A percentile compares a stretch with the other conserved stretches of the same genome.
Conservation (phyloP, 1,140 invertebrate genomes). For the Leptinotarsa defecta region DNA sequence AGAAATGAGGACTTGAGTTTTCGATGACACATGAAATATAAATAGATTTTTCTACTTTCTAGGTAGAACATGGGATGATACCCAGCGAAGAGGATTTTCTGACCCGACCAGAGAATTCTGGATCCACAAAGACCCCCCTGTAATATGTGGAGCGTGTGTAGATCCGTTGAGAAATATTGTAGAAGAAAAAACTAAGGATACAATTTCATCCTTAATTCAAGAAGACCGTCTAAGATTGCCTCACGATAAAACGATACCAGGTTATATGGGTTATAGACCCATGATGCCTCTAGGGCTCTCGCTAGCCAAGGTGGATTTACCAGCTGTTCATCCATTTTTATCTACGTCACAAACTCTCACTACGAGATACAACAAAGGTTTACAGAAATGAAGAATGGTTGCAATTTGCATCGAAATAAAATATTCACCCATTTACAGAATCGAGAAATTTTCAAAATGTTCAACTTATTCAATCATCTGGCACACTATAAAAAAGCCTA, state of each 20-base stretch:
- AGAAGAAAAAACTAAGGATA: constrained; percentile 42
- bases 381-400: constrained; percentile 8
- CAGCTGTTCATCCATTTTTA: constrained; percentile 44
- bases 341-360: constrained; percentile 42
- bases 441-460: too few species aligned
- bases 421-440: too few species aligned
- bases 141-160: constrained; percentile 44
- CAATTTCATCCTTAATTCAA: constrained; percentile 48
- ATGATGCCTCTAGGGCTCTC: constrained; percentile 38
- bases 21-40: too few species aligned
- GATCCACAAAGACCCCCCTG: constrained; percentile 42
- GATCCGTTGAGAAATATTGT: constrained; percentile 43
- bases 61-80: constrained; percentile 54
- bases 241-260: constrained; percentile 46
- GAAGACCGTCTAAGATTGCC: constrained; percentile 46
- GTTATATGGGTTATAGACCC: constrained; percentile 49
- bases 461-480: too few species aligned
- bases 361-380: constrained; percentile 33
- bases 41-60: background rate
- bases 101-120: constrained; percentile 56
- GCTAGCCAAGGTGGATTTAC: constrained; percentile 43
- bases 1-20: too few species aligned
- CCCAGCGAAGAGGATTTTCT: constrained; percentile 53
- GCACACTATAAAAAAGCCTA: too few species aligned
- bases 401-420: background rate